phyloP scores from a whole-genome alignment of 1,140 invertebrate species.

The Brachionus sp. region DNA sequence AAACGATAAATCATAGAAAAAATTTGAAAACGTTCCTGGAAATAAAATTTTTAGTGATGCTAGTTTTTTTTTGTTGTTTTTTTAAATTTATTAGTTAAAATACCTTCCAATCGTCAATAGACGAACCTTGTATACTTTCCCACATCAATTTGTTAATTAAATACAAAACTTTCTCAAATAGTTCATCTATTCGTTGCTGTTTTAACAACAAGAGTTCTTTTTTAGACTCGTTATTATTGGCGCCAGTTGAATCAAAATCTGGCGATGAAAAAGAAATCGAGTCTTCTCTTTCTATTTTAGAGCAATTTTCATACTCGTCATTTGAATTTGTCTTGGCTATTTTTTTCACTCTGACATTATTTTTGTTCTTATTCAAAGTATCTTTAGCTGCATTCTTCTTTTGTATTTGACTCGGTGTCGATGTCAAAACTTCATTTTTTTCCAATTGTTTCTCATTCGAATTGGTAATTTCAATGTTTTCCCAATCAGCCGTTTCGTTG shows the following conservation, averaged over 20 bases:
- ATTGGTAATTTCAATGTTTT: not conserved
- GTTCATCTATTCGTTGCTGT: not conserved
- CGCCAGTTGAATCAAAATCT: not conserved
- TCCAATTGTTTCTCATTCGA: not conserved
- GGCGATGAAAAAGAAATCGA: constrained; percentile 20
- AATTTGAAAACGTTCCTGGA: constrained; percentile 65
- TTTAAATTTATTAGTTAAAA: no score
- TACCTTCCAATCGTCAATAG: constrained; percentile 64
- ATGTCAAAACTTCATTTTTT: not conserved
- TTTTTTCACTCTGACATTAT: not conserved
- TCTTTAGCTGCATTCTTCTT: not conserved
- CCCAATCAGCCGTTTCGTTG: not conserved
- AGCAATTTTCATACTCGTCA: not conserved
- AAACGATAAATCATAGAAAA: constrained; percentile 66
- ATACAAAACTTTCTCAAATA: constrained; percentile 5
- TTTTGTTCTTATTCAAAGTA: not conserved
- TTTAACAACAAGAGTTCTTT: constrained; percentile 51
- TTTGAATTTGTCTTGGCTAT: not conserved
- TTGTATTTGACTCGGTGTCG: constrained; percentile 8
- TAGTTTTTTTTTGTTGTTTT: no score
- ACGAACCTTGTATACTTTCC: constrained; percentile 65
- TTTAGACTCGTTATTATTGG: constrained; percentile 44
- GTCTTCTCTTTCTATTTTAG: not conserved
- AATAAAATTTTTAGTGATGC: no score
- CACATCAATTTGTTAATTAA: constrained; percentile 62